A percentile compares a stretch with the other conserved stretches of the same genome.
phyloP scores from a whole-genome alignment of 2,113 vertebrate species.

The Dromiciops gliroides region DNA sequence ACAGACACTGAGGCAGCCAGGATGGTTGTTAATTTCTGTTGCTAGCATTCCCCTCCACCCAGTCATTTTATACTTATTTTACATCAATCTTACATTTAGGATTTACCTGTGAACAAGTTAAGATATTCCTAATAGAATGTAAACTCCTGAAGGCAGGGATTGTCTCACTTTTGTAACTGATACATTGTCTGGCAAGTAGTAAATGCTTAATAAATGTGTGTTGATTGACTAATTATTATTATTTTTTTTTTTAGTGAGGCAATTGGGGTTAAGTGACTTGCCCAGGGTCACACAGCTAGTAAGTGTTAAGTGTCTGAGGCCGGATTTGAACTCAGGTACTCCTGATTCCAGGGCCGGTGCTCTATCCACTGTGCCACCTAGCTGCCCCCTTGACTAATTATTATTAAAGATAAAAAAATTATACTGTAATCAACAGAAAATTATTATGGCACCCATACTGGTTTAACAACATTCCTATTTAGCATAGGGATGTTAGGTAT shows the following conservation, averaged over 20 bases:
- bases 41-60: not conserved
- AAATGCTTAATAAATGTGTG: not conserved
- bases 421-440: constrained; percentile 27
- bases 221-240: not conserved
- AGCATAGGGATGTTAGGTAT: constrained; percentile 29
- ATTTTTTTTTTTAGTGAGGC: too few relatives aligned
- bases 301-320: too few relatives aligned
- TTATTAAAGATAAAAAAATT: not conserved
- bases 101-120: not conserved
- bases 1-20: not conserved
- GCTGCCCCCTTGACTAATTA: too few relatives aligned
- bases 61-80: not conserved
- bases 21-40: not conserved
- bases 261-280: too few relatives aligned
- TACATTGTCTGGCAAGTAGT: not conserved
- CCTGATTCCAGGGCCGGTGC: too few relatives aligned
- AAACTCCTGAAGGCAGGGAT: not conserved
- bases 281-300: too few relatives aligned
- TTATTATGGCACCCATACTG: not conserved
- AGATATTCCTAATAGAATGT: not conserved
- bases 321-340: too few relatives aligned
- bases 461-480: not conserved
- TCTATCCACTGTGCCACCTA: too few relatives aligned
- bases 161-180: not conserved
- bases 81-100: not conserved